phyloP scores from a whole-genome alignment of 2,113 vertebrate species.

The Muscicapa adusta region DNA sequence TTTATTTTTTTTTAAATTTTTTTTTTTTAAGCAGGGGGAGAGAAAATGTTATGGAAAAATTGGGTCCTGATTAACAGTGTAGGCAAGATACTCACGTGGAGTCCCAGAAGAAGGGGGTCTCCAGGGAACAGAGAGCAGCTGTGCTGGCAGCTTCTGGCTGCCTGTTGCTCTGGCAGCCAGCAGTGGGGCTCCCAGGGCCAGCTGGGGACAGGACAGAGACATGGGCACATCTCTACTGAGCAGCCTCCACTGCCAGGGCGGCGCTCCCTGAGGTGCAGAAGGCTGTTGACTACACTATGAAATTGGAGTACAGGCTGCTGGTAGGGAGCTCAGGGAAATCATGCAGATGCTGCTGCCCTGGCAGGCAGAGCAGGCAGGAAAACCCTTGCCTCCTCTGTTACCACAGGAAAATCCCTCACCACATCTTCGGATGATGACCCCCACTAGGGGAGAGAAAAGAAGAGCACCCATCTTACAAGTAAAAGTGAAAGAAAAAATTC shows the following conservation, averaged over 20 bases:
- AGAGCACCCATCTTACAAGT: not conserved
- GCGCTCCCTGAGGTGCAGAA: not conserved
- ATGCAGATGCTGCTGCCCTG: not conserved
- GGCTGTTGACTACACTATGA: not conserved
- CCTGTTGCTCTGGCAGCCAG: not conserved
- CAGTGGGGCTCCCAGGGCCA: not conserved
- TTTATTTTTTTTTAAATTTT: not conserved
- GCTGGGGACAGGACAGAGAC: not conserved
- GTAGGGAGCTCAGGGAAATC: not conserved
- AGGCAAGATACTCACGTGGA: not conserved
- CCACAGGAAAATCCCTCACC: not conserved
- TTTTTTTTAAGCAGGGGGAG: rapidly evolving
- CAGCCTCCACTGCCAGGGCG: not conserved
- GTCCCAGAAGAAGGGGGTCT: not conserved
- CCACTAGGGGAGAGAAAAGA: not conserved
- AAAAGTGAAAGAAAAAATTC: not conserved
- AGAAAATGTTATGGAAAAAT: not conserved
- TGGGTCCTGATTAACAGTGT: not conserved
- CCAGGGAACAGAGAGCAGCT: not conserved
- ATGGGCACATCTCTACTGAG: rapidly evolving
- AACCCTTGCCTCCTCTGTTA: not conserved
- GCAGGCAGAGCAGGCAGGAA: not conserved
- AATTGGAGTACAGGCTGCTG: not conserved
- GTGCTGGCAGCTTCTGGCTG: not conserved
- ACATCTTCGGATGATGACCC: not conserved